A percentile compares a stretch with the other conserved stretches of the same genome.
phyloP scores from a whole-genome alignment of 2,113 vertebrate genomes.

The Macquaria ambigua region DNA sequence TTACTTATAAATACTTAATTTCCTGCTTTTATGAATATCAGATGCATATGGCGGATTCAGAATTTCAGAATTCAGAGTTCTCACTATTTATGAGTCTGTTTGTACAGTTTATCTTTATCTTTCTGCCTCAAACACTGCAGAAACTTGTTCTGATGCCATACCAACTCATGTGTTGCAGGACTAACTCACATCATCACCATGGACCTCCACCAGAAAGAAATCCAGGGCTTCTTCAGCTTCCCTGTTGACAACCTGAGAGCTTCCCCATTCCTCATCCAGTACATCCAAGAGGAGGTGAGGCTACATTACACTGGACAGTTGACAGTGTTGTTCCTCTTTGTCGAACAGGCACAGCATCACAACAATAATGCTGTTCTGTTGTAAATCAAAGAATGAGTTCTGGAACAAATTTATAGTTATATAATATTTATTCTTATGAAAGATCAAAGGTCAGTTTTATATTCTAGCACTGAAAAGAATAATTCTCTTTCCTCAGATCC shows the following conservation, averaged over 20 bases:
- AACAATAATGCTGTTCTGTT: not conserved
- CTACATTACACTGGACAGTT: not conserved
- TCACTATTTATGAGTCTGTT: too few species aligned
- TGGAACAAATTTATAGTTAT: not conserved
- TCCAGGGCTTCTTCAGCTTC: constrained; percentile 96
- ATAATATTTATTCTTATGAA: not conserved
- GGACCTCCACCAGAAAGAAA: constrained; percentile 99
- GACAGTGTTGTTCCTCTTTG: not conserved
- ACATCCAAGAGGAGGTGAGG: constrained; percentile 96
- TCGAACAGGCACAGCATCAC: not conserved
- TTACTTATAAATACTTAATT: not conserved
- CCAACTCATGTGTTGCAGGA: constrained; percentile 80
- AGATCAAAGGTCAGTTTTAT: not conserved
- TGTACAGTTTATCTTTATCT: too few species aligned
- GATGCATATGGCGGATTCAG: not conserved
- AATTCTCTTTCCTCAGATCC: constrained; percentile 85
- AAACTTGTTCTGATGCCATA: not conserved
- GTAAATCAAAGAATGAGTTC: not conserved
- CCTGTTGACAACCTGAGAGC: constrained; percentile 95
- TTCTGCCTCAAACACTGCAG: not conserved
- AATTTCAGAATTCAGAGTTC: not conserved
- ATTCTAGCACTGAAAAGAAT: not conserved
- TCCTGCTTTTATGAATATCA: not conserved
- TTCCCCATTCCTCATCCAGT: constrained; percentile 95
- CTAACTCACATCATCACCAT: constrained; percentile 98